Conservation (phyloP, 2,797 vertebrate genomes). For the Cirrhinus molitorella region DNA sequence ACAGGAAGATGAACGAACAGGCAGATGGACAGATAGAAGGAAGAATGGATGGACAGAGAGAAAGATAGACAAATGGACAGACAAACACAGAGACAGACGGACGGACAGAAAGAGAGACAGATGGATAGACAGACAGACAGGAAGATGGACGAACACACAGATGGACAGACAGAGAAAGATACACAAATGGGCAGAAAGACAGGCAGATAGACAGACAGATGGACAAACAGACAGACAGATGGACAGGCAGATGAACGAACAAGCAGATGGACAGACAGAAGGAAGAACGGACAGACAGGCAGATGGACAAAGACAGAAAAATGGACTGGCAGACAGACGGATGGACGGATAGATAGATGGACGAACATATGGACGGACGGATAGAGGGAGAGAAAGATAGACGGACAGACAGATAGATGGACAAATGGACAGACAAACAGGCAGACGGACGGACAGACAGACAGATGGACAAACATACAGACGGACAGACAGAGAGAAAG, state of each 20-base stretch:
- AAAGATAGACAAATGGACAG: not conserved
- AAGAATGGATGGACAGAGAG: not conserved
- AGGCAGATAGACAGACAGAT: not conserved
- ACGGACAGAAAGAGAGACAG: not conserved
- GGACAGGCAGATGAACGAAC: fast-evolving
- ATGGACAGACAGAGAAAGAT: not conserved
- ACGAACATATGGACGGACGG: not conserved
- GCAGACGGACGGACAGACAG: conserved; percentile 66
- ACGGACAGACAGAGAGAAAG: not conserved
- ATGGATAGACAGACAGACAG: not conserved
- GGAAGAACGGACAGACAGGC: not conserved
- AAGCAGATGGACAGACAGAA: not conserved
- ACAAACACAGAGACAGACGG: not conserved
- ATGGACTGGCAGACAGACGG: no score
- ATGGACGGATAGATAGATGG: fast-evolving
- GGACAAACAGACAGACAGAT: not conserved
- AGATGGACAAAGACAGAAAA: fast-evolving
- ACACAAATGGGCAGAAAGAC: fast-evolving
- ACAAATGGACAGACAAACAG: not conserved
- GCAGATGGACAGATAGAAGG: no score
- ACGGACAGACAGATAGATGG: conserved; percentile 78
- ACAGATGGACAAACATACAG: not conserved
- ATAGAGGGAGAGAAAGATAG: conserved; percentile 30
- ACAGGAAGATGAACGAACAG: not conserved
- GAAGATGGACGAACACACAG: fast-evolving